These are phyloP conservation scores for Anneissia japonica DNA, from an alignment of 35 echinoderm and acorn worm species.

Conservation along the genomic window DNA sequence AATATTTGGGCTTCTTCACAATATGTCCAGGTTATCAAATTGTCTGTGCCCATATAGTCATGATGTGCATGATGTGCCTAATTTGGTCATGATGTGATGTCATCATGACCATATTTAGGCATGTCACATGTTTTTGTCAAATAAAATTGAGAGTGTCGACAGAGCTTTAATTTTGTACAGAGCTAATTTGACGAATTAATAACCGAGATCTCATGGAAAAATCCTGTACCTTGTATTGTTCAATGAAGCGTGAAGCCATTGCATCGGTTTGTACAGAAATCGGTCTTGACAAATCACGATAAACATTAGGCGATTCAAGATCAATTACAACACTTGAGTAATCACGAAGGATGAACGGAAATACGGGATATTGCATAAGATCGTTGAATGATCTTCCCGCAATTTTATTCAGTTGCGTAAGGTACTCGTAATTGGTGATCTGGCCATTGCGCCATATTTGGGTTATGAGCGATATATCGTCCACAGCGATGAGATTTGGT, in stretches of 20 bases:
- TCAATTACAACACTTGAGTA: conserved; percentile 53
- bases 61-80: too few species aligned
- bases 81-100: too few species aligned
- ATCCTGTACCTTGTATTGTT: conserved; percentile 60
- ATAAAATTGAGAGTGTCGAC: too few species aligned
- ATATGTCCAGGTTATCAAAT: too few species aligned
- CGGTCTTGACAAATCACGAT: conserved; percentile 72
- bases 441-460: conserved; percentile 66
- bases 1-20: too few species aligned
- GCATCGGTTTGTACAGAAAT: conserved; percentile 77
- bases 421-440: conserved; percentile 97
- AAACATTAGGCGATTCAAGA: conserved; percentile 41
- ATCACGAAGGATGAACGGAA: conserved; percentile 79
- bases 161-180: too few species aligned
- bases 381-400: conserved; percentile 89
- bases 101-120: too few species aligned
- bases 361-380: conserved; percentile 98
- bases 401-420: conserved; percentile 93
- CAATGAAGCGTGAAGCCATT: conserved; percentile 65
- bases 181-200: too few species aligned
- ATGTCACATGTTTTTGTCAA: too few species aligned
- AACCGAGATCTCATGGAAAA: too few species aligned
- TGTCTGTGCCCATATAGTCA: too few species aligned
- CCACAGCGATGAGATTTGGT: conserved; percentile 73
- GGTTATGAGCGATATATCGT: conserved; percentile 63